Evolutionary conservation across 30 jellyfish, hydroid and myxozoan genomes (phyloP).

Genomic region (Cassiopea andromeda): DNA sequence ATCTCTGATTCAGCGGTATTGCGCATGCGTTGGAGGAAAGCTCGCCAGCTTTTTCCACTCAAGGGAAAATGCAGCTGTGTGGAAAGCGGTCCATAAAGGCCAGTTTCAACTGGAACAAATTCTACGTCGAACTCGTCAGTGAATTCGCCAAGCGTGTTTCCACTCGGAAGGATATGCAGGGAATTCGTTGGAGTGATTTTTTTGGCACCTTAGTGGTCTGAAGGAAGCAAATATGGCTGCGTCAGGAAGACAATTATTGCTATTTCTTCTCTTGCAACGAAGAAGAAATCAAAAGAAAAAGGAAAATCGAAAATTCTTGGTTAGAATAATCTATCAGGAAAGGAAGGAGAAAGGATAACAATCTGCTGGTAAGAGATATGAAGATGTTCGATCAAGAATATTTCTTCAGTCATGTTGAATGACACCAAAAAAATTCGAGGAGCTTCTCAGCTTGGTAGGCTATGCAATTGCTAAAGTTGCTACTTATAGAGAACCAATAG

Average conservation of each 20-base stretch:
- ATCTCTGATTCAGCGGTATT: too few species aligned
- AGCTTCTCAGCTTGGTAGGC: conserved; percentile 39
- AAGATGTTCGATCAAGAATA: conserved; percentile 45
- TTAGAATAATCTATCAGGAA: conserved; percentile 9
- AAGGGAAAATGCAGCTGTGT: too few species aligned
- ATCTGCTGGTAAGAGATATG: conserved; percentile 40
- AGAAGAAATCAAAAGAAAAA: conserved; percentile 6
- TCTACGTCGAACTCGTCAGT: neutral
- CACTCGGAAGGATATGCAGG: neutral
- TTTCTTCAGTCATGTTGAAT: conserved; percentile 33
- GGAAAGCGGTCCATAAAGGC: neutral
- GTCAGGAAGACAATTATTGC: neutral
- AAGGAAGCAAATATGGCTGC: neutral
- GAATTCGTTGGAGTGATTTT: neutral
- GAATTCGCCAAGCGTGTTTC: neutral
- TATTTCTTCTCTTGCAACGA: conserved; percentile 14
- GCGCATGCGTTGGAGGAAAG: too few species aligned
- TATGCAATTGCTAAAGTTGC: conserved; percentile 1
- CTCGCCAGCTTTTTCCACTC: too few species aligned
- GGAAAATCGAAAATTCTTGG: conserved; percentile 18
- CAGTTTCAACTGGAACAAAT: neutral
- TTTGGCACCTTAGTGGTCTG: neutral
- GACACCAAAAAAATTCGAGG: conserved; percentile 32
- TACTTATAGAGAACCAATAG: conserved; percentile 28
- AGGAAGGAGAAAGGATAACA: conserved; percentile 41